These are phyloP conservation scores for Morpho deidamia DNA, from an alignment of 2,888 invertebrate genomes.

Conservation along the genomic window DNA sequence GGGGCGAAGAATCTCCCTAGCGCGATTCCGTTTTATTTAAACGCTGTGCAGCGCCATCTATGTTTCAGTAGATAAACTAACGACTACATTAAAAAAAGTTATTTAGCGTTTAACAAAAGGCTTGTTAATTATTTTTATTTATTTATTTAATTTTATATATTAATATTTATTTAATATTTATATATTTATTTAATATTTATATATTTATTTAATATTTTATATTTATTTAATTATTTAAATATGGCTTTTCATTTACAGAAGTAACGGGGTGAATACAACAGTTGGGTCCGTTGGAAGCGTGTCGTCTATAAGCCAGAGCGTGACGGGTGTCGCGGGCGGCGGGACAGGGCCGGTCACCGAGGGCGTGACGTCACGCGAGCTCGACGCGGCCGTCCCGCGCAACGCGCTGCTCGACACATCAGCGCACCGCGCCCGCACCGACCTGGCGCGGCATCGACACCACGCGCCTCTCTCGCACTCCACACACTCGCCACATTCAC, in stretches of 20 bases:
- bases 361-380: slow-evolving; percentile 79
- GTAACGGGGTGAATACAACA: slow-evolving; percentile 11
- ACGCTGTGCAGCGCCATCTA: too few relatives aligned
- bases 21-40: too few relatives aligned
- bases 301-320: slow-evolving; percentile 34
- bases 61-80: too few relatives aligned
- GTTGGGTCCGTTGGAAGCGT: slow-evolving; percentile 17
- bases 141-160: too few relatives aligned
- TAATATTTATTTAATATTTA: too few relatives aligned
- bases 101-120: too few relatives aligned
- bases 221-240: too few relatives aligned
- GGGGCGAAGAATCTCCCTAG: too few relatives aligned
- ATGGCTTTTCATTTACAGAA: neutral
- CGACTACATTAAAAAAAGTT: too few relatives aligned
- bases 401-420: slow-evolving; percentile 89
- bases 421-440: slow-evolving; percentile 84
- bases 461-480: slow-evolving; percentile 60
- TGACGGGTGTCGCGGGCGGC: slow-evolving; percentile 12
- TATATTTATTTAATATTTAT: too few relatives aligned
- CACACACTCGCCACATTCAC: slow-evolving; percentile 56
- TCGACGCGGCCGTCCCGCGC: slow-evolving; percentile 92
- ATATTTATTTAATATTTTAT: too few relatives aligned
- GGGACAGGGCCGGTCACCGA: slow-evolving; percentile 9
- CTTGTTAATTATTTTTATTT: too few relatives aligned
- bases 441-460: slow-evolving; percentile 84